These are phyloP conservation scores for Melospiza georgiana DNA, from an alignment of 2,113 vertebrate species.

Conservation along the genomic window DNA sequence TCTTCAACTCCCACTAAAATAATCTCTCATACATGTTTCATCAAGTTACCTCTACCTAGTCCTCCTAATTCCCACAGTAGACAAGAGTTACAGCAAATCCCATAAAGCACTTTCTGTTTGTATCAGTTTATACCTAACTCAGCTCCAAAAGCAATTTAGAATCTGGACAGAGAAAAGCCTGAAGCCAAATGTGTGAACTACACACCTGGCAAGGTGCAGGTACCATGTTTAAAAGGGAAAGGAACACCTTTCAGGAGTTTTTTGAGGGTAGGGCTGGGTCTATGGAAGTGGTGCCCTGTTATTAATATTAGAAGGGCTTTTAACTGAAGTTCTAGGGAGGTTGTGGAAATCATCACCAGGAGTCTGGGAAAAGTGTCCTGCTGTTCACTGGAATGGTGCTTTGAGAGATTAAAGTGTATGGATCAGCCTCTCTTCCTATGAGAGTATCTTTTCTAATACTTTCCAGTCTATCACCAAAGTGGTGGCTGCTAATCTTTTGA, in stretches of 20 bases:
- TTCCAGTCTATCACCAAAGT: neutral
- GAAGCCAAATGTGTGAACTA: neutral
- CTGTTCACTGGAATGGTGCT: neutral
- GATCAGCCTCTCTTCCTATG: neutral
- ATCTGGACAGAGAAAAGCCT: neutral
- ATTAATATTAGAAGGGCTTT: neutral
- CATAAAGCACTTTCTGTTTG: neutral
- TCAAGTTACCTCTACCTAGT: neutral
- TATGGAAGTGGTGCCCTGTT: neutral
- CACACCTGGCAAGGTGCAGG: neutral
- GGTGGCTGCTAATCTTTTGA: neutral
- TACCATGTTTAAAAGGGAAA: neutral
- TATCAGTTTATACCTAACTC: neutral
- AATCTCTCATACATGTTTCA: neutral
- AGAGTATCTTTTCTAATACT: neutral
- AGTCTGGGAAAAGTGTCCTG: neutral
- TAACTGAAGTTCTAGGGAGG: neutral
- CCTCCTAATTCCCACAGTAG: neutral
- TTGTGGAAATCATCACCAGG: neutral
- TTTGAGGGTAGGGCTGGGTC: neutral
- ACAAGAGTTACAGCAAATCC: neutral
- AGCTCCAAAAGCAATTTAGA: neutral
- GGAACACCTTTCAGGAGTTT: neutral
- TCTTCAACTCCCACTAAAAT: neutral
- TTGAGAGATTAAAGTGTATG: neutral